These are phyloP conservation scores for Papio anubis DNA, from an alignment of 2,113 vertebrate species.

Conservation along the genomic window DNA sequence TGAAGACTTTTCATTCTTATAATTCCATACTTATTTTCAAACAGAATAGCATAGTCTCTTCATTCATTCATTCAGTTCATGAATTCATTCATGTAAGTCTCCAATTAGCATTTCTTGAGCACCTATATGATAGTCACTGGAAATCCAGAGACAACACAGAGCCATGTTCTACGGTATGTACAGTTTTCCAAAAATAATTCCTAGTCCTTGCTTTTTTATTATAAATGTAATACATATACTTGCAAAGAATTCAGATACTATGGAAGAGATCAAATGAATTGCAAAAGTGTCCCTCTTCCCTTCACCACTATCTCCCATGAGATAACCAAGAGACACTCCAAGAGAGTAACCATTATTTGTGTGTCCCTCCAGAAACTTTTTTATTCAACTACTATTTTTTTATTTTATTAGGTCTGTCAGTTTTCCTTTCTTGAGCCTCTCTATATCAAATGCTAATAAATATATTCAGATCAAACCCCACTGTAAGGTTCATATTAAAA, in stretches of 20 bases:
- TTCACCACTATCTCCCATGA: background rate
- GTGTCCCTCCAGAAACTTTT: background rate
- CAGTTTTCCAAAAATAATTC: conserved; percentile 29
- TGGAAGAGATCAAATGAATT: conserved; percentile 15
- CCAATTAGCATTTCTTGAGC: background rate
- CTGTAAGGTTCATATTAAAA: conserved; percentile 6
- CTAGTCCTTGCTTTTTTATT: background rate
- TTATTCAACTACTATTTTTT: background rate
- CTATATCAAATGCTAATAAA: background rate
- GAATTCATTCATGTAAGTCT: background rate
- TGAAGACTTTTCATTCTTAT: background rate
- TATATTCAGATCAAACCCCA: background rate
- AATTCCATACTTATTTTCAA: background rate
- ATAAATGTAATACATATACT: background rate
- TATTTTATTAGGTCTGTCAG: background rate
- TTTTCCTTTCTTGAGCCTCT: conserved; percentile 45
- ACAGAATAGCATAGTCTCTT: background rate
- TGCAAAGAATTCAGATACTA: conserved; percentile 11
- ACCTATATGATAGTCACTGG: background rate
- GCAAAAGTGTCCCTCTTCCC: background rate
- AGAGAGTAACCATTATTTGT: background rate
- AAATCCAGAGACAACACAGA: background rate
- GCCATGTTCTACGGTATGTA: background rate
- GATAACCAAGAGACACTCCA: too few relatives aligned
- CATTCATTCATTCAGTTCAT: background rate